phyloP scores from a whole-genome alignment of 2,888 invertebrate species.

The Caenorhabditis becei region DNA sequence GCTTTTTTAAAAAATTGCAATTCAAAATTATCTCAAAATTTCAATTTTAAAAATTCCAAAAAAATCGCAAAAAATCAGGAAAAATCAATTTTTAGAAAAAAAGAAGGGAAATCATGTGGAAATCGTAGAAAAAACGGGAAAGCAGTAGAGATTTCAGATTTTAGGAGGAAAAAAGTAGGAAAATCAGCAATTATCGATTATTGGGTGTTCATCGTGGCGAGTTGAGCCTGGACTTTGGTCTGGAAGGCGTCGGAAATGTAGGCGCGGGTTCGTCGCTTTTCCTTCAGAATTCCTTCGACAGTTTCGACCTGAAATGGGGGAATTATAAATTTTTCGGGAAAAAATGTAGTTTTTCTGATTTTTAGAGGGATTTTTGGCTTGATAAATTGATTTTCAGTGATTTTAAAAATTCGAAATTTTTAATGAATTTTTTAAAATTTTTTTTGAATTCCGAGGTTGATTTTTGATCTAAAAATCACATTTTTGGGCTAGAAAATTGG shows the following conservation, averaged over 20 bases:
- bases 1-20: too few relatives aligned
- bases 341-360: too few relatives aligned
- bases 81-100: not conserved
- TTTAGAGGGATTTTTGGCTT: too few relatives aligned
- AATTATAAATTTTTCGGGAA: constrained; percentile 76
- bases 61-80: not conserved
- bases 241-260: constrained; percentile 68
- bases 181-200: not conserved
- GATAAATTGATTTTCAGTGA: too few relatives aligned
- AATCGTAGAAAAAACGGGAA: not conserved
- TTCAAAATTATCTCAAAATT: not conserved
- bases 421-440: too few relatives aligned
- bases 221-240: constrained; percentile 66
- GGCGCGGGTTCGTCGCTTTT: constrained; percentile 65
- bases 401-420: too few relatives aligned
- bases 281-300: constrained; percentile 64
- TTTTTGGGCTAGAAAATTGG: too few relatives aligned
- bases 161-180: not conserved
- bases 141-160: constrained; percentile 8
- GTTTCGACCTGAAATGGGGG: constrained; percentile 79
- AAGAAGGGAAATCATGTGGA: not conserved
- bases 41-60: not conserved
- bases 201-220: constrained; percentile 53
- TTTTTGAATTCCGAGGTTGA: too few relatives aligned
- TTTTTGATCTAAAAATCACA: too few relatives aligned